Evolutionary conservation across 2,113 vertebrate species (phyloP).

Genomic region (Microcebus jonahi): DNA sequence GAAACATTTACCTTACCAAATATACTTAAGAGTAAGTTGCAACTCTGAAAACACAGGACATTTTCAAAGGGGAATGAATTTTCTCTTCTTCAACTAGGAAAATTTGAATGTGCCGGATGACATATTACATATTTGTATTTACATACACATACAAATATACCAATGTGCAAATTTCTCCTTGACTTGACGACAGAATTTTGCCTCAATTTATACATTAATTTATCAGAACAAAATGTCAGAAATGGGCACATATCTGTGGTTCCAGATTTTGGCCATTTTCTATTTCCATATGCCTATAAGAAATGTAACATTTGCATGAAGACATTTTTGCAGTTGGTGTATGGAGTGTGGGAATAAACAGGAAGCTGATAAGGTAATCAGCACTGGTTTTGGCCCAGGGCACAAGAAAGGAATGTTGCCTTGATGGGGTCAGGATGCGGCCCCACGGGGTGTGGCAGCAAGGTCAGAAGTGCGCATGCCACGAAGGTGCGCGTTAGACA

Average conservation of each 20-base stretch:
- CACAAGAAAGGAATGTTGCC: conserved; percentile 80
- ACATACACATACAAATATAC: neutral
- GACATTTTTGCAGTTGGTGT: conserved; percentile 67
- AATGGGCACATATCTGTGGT: neutral
- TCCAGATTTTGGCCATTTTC: conserved; percentile 7
- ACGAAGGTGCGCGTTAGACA: conserved; percentile 61
- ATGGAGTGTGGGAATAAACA: neutral
- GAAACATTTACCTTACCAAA: conserved; percentile 38
- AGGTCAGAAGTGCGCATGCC: conserved; percentile 74
- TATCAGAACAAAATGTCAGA: neutral
- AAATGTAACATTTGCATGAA: conserved; percentile 48
- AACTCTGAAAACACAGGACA: conserved; percentile 33
- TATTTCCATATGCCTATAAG: neutral
- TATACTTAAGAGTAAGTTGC: conserved; percentile 53
- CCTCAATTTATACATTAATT: neutral
- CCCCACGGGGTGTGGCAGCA: conserved; percentile 64
- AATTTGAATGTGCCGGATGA: conserved; percentile 46
- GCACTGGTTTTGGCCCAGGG: conserved; percentile 78
- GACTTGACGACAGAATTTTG: neutral
- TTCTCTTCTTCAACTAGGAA: conserved; percentile 57
- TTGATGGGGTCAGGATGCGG: conserved; percentile 42
- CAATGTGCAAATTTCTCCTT: conserved; percentile 3
- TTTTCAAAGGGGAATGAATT: conserved; percentile 38
- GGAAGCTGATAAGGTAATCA: neutral
- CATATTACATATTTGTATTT: neutral